Percentiles rank a stretch among this genome's conserved stretches.
Evolutionary conservation across 2,888 invertebrate genomes (phyloP).

Genomic region (Rotaria magnacalcarata): DNA sequence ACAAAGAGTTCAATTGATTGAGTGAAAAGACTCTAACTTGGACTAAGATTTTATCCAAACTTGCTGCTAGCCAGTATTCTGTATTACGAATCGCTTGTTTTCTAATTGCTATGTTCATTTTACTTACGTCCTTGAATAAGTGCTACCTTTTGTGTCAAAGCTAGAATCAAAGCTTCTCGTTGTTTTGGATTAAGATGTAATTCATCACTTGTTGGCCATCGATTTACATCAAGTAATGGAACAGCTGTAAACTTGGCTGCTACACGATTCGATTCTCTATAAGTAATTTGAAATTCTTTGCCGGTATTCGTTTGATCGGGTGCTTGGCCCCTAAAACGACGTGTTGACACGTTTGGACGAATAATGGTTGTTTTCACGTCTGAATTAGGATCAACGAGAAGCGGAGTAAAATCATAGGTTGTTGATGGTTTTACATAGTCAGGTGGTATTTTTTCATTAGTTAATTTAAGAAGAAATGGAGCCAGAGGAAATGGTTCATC

Average conservation of each 20-base stretch:
- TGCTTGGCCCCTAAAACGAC: background rate
- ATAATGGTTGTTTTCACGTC: background rate
- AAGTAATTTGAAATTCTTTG: background rate
- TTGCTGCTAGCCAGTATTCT: too few relatives aligned
- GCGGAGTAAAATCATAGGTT: constrained; percentile 41
- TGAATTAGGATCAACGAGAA: constrained; percentile 21
- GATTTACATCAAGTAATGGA: background rate
- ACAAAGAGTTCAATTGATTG: too few relatives aligned
- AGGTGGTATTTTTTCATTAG: constrained; percentile 47
- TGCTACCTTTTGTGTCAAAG: constrained; percentile 54
- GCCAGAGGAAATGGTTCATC: constrained; percentile 51
- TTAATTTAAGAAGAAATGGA: constrained; percentile 46
- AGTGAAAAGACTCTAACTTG: too few relatives aligned
- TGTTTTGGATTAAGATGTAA: constrained; percentile 53
- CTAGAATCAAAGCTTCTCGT: constrained; percentile 51
- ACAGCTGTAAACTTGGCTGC: background rate
- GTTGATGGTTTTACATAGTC: constrained; percentile 37
- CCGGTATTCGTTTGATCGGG: background rate
- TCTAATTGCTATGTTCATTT: too few relatives aligned
- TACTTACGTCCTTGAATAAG: constrained; percentile 62
- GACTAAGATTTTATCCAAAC: too few relatives aligned
- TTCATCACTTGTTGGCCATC: constrained; percentile 51
- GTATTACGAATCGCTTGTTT: too few relatives aligned
- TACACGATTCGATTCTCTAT: background rate
- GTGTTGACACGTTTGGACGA: background rate